Evolutionary conservation across 2,113 vertebrate species (phyloP).

Genomic region (Ifrita kowaldi): DNA sequence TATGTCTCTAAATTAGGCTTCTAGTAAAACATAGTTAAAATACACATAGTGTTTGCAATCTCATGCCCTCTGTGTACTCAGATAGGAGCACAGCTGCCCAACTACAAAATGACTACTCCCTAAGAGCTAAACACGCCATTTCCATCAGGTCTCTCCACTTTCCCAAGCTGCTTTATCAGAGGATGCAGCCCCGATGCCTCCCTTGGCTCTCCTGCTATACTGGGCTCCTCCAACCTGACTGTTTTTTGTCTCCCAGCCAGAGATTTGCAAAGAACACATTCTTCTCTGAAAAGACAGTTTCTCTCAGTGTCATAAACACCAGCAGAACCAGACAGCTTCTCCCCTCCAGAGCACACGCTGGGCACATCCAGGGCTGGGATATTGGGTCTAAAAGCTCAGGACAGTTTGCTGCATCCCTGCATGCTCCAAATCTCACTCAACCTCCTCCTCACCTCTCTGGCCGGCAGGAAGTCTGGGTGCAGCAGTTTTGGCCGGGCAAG

Average conservation of each 20-base stretch:
- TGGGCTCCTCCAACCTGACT: neutral
- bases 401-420: neutral
- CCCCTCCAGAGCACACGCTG: neutral
- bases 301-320: neutral
- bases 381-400: neutral
- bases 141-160: neutral
- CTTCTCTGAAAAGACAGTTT: neutral
- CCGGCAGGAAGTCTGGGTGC: neutral
- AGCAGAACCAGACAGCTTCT: neutral
- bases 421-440: neutral
- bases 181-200: neutral
- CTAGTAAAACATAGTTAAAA: neutral
- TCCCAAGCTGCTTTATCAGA: neutral
- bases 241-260: neutral
- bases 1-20: neutral
- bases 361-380: neutral
- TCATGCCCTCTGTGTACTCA: neutral
- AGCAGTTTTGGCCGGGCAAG: slow-evolving; percentile 55
- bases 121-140: neutral
- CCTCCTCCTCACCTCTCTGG: slow-evolving; percentile 55
- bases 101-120: neutral
- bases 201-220: neutral
- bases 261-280: neutral
- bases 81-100: neutral
- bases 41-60: neutral